These are phyloP conservation scores for Anolis apletophallus DNA, from an alignment of 2,797 vertebrate species.

Conservation along the genomic window DNA sequence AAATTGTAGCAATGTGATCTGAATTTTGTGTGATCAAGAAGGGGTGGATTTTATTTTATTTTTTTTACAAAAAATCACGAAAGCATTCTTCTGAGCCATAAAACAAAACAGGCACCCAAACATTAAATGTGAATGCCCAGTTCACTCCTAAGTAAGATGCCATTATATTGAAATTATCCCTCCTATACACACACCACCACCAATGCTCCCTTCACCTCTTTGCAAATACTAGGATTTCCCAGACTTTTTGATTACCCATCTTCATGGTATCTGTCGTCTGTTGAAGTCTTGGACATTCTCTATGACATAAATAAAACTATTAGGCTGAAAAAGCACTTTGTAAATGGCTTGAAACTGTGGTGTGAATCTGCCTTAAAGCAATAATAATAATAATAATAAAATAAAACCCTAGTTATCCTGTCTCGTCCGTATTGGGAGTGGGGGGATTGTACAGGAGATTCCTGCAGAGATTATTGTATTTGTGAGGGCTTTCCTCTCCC, in stretches of 20 bases:
- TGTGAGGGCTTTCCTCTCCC: conserved; percentile 65
- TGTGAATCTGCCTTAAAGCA: conserved; percentile 65
- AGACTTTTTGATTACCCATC: neutral
- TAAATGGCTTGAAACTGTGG: conserved; percentile 46
- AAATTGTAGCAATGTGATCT: neutral
- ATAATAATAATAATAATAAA: conserved; percentile 16
- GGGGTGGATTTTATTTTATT: neutral
- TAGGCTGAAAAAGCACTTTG: conserved; percentile 34
- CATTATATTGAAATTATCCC: neutral
- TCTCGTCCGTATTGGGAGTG: conserved; percentile 55
- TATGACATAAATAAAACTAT: conserved; percentile 3
- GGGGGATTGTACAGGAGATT: conserved; percentile 59
- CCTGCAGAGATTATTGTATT: conserved; percentile 75
- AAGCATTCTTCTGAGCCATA: neutral
- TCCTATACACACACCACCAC: neutral
- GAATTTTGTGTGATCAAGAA: neutral
- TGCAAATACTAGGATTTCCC: neutral
- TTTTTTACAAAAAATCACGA: neutral
- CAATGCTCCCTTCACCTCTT: neutral
- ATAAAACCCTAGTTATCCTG: conserved; percentile 29
- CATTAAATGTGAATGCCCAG: neutral
- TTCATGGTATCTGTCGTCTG: neutral
- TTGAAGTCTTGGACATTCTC: conserved; percentile 18
- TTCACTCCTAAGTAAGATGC: neutral
- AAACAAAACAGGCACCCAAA: conserved; percentile 7